Base-by-base conservation (phyloP, 1,140 invertebrate genomes). In the Drosophila virilis region DNA sequence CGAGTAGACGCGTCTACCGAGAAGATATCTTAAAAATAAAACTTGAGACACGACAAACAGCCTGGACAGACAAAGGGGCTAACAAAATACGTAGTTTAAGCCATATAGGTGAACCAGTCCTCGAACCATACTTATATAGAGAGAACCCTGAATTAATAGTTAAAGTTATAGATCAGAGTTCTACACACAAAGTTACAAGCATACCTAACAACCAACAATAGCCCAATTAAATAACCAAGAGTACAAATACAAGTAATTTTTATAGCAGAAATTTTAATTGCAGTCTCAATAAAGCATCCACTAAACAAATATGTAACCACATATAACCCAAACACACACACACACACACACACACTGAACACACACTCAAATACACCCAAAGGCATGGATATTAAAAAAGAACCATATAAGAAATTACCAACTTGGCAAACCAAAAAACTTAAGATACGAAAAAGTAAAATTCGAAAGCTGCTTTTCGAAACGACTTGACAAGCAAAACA, bases 211-310 rank as follows among this genome's bases (percentile, higher is more conserved):
- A 89, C 62, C 64, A 80, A 91, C 90, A 92, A 92, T 92, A 92
- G 90, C 91, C 91, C 91, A 91, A 92, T 91, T 69, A 86, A 90
- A 91, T 83, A 91, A 92, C 91, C 90, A 91, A 92, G 82, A 92
- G 91, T 92, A 92, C 91, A 92, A 92, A 92, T 92, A 92, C 90
- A 92, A 92, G 89, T 92, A 92, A 91, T 91, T 92, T 91, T 84
- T 89, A 89, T 89, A 89, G 84, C 85, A 90, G 85, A 89, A 89
- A 89, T 89, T 90, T 89, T 84, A 89, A 89, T 80, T 89, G 84
- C 84, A 89, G 85, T 89, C 78, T 84, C 84, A 90, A 90, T 75
- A 78, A 82, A 77, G 79, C 84, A 79, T 79, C 78, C 70, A 78
- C 52, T 77, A 78, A 74, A 70, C 54, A 76, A 67, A 74, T 54